Evolutionary conservation across 2,797 vertebrate genomes (phyloP).

Genomic region (Danio jaintianensis): DNA sequence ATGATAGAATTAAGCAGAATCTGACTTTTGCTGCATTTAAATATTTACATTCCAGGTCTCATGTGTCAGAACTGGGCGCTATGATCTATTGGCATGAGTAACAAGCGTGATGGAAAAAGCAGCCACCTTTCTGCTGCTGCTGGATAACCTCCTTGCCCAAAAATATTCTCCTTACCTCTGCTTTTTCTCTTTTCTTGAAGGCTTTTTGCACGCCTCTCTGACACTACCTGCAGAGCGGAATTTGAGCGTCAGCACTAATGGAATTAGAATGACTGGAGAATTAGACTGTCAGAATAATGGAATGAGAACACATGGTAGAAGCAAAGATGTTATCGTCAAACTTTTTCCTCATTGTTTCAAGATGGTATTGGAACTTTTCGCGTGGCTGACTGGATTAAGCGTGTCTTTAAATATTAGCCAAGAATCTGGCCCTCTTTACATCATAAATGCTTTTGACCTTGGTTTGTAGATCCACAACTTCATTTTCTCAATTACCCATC

Average conservation of each 20-base stretch:
- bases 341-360: slow-evolving; percentile 53
- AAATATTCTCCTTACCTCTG: neutral
- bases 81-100: slow-evolving; percentile 52
- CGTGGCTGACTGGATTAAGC: slow-evolving; percentile 27
- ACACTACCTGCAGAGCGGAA: slow-evolving; percentile 22
- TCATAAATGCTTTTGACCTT: slow-evolving; percentile 20
- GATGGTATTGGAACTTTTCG: slow-evolving; percentile 31
- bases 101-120: slow-evolving; percentile 65
- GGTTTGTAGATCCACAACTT: neutral
- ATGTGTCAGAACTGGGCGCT: slow-evolving; percentile 67
- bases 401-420: slow-evolving; percentile 34
- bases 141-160: slow-evolving; percentile 48
- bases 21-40: slow-evolving; percentile 68
- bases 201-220: slow-evolving; percentile 7
- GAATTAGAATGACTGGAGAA: slow-evolving; percentile 9
- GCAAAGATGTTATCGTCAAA: slow-evolving; percentile 51
- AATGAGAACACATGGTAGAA: slow-evolving; percentile 26
- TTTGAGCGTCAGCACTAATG: neutral
- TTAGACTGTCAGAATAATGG: neutral
- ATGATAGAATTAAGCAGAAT: slow-evolving; percentile 68
- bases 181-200: slow-evolving; percentile 6
- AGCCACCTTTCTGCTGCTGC: slow-evolving; percentile 55
- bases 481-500: slow-evolving; percentile 18
- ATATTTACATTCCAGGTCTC: slow-evolving; percentile 79
- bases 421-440: neutral